Evolutionary conservation across 2,113 vertebrate genomes (phyloP), one percentile per base, ranked within the genome.

Genomic region (Scolopax mira): DNA sequence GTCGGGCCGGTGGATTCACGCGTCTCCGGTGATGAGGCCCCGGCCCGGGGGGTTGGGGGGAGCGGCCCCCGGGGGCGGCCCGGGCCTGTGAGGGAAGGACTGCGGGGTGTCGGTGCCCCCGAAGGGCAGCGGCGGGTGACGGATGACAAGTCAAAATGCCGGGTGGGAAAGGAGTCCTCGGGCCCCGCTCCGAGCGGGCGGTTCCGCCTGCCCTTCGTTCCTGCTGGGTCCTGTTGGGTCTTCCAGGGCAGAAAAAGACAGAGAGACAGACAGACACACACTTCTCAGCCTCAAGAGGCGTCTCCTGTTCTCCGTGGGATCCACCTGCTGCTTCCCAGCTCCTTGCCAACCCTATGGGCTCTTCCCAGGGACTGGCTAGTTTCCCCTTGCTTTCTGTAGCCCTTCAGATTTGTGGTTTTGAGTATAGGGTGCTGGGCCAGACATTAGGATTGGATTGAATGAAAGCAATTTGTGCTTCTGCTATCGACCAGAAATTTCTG

Each of bases 161-260:
- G 2, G 0, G 33, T 12, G 49, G 44, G 18, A 4, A 9, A 8
- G 15, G 72, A 18, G 57, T 3, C 57, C 55, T 4, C 4, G 4
- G 2, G 4, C n/a, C 61, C 21, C 8, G 37, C 44, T 11, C 49
- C 2, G 27, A 10, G 65, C 51, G 1, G 39, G 12, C 3, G 12
- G 1, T 4, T 14, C 51, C 18, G 67, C 58, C 41, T 6, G 6
- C 5, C 27, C 18, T 2, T 9, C 22, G 1, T 21, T 10, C 54
- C 19, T 7, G 16, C 30, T n/a, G n/a, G n/a, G n/a, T n/a, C 2
- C 24, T 2, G 2, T 0, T 2, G 64, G 71, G 10, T 7, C 33
- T 11, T 1, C 55, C 66, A 0, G 69, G 16, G 13, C 12, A 31
- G 25, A 4, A 5, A 3, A 41, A 1, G n/a, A 2, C 52, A 44